Base-by-base conservation (phyloP, 2,797 vertebrate species). In the Percopsis omiscomaycus region DNA sequence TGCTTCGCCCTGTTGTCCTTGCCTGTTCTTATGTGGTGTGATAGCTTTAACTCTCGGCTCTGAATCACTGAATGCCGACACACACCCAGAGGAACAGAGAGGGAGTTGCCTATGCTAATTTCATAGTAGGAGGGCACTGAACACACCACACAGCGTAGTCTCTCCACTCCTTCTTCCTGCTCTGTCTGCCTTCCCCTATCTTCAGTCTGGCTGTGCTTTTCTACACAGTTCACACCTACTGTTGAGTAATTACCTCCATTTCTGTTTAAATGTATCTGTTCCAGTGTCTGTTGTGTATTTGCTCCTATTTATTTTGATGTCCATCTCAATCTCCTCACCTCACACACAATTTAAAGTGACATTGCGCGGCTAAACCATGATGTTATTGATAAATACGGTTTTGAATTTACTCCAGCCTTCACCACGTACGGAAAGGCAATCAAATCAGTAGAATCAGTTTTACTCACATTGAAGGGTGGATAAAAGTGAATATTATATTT, bases 31-130 rank as follows among this genome's bases (percentile, higher is more conserved):
- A 15, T 69, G 28, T 0, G 54, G 6, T 2, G 32, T 51, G 77
- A 42, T 10, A 9, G 37, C 37, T 30, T 69, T 1, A 72, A 69
- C 50, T 75, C 71, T 76, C 47, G 46, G 59, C 73, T 84, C 71
- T 74, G 80, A 83, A 59, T 82, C 75, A 79, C 78, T 68, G 61
- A 42, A 67, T 75, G 77, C 54, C 59, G 65, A 59, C 78, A 70
- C 76, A 79, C 79, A 75, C 59, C 59, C 79, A 75, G 58, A 79
- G 59, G 58, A 69, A 75, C 42, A 22, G 13, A 64, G 86, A 69
- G 75, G 87, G 90, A 87, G 88, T 85, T 37, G 49, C 73, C 73
- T 77, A 77, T 61, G 71, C 64, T 78, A 81, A 88, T 78, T 55
- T 69, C 62, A 62, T 71, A 79, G 79, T 81, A 77, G 84, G 90